Percentiles rank a stretch among this genome's conserved stretches.
These are phyloP conservation scores for Balanococcus diminutus DNA, from an alignment of 2,888 invertebrate species.

Conservation along the genomic window DNA sequence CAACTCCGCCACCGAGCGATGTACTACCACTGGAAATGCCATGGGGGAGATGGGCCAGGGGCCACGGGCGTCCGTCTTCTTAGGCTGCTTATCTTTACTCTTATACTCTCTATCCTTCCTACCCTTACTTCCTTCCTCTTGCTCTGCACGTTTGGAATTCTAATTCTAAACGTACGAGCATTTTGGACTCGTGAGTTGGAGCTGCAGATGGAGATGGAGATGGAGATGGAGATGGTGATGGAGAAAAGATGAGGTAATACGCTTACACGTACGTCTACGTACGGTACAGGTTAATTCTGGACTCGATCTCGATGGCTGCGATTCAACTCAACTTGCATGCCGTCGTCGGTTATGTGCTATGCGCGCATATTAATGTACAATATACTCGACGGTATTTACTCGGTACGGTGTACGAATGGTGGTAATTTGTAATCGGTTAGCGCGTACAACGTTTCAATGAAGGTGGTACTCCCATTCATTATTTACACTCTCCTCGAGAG, in stretches of 20 bases:
- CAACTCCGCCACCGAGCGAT: neutral
- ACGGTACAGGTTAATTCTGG: conserved; percentile 26
- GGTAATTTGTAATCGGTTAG: conserved; percentile 18
- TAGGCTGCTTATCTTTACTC: neutral
- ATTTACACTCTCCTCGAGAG: neutral
- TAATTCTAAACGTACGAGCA: conserved; percentile 33
- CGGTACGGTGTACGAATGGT: neutral
- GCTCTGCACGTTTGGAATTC: conserved; percentile 11
- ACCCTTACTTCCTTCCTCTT: conserved; percentile 46
- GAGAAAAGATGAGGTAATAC: neutral
- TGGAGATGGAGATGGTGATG: neutral
- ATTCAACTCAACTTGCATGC: neutral
- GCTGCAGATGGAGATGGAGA: too few species aligned
- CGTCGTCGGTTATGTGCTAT: too few species aligned
- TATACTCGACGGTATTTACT: neutral
- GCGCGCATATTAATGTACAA: conserved; percentile 15
- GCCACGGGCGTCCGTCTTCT: neutral
- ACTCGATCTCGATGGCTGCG: neutral
- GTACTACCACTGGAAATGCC: conserved; percentile 23
- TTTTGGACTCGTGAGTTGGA: neutral
- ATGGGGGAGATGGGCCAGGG: neutral
- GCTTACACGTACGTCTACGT: neutral
- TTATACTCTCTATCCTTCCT: conserved; percentile 43
- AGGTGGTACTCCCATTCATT: conserved; percentile 6
- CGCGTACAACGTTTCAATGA: conserved; percentile 16